Base-by-base conservation (phyloP, 2,888 invertebrate species). In the Drosophila nigricruria region DNA sequence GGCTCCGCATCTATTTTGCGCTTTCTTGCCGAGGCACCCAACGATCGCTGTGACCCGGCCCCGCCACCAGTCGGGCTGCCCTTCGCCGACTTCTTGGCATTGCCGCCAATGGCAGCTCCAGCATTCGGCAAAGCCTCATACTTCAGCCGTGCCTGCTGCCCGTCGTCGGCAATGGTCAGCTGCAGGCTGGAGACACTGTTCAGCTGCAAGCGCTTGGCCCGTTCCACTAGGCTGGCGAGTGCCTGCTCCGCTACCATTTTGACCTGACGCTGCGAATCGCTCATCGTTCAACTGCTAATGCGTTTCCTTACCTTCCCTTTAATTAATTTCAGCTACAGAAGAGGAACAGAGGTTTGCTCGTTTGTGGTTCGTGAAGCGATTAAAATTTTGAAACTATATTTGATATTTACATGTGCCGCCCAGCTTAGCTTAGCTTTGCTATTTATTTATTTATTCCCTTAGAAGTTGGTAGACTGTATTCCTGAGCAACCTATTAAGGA, bases 121-220 rank as follows among this genome's bases (percentile, higher is more conserved):
- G n/a, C 9, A 23, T 5, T 27, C n/a, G 34, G 18, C 12, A 18
- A 25, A 6, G 5, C n/a, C 23, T 5, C 27, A 9, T 5, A 0
- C 12, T 43, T 4, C 40, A 42, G 27, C 1, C n/a, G 1, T 2
- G 18, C 1, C 3, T 36, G 42, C 10, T 20, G 40, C 30, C 12
- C 42, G 20, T 10, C 42, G 10, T 3, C 32, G 0, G 1, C 4
- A 0, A 3, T 20, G 32, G 4, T 38, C n/a, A 20, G 14, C 23
- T 16, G 27, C 20, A 34, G 10, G 5, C 23, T 54, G 10, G 64
- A 38, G n/a, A 70, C 70, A 50, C 74, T 73, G 47, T 1, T 27
- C 27, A 83, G n/a, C 20, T 73, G 49, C 12, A 83, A 23, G 4
- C 75, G 72, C 25, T 64, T 79, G 23, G 82, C 84, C 5, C 32